Evolutionary conservation across 2,888 invertebrate species (phyloP), one percentile per base, ranked within the genome.

Genomic region (Drosophila neoperkinsi): DNA sequence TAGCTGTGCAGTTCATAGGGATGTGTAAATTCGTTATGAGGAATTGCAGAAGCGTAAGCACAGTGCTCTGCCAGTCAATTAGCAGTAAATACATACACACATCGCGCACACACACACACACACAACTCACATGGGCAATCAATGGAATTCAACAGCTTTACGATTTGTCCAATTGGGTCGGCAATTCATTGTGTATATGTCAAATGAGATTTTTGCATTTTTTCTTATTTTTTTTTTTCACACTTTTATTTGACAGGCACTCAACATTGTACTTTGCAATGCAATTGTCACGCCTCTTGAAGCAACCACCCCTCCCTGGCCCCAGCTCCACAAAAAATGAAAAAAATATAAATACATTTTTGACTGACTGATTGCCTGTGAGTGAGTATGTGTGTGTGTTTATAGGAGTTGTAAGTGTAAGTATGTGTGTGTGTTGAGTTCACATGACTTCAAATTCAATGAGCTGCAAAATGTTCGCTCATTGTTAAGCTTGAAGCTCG

Each of bases 361-460:
- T 66, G 58, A 81, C 82, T 81, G 80, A 82, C 86, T 82, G 86
- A 81, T 83, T 85, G 80, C 78, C 77, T 56, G 34, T 30, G 33
- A 38, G 56, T 38, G 30, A 64, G 43, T 63, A 13, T 46, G 52
- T 56, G 28, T 46, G 61, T 49, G 63, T 46, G 36, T 36, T 3
- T 36, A 18, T 36, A 3, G 36, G 36, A 36, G 36, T 36, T 36
- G 36, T 36, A 36, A 36, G 18, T 16, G 18, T 7, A 7, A 36
- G 18, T 18, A 6, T 7, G 18, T 34, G 34, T 34, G 46, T 67
- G 60, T 50, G 41, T 57, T 62, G 72, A 81, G 82, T 81, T 76
- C 89, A 89, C 86, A 88, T 88, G 86, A 88, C 89, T 86, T 87
- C 86, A 89, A 89, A 86, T 87, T 86, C 86, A 86, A 86, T 86